Percentiles rank a stretch among this genome's conserved stretches.
Evolutionary conservation across 2,888 invertebrate genomes (phyloP).

Genomic region (Asteroscopus sphinx): DNA sequence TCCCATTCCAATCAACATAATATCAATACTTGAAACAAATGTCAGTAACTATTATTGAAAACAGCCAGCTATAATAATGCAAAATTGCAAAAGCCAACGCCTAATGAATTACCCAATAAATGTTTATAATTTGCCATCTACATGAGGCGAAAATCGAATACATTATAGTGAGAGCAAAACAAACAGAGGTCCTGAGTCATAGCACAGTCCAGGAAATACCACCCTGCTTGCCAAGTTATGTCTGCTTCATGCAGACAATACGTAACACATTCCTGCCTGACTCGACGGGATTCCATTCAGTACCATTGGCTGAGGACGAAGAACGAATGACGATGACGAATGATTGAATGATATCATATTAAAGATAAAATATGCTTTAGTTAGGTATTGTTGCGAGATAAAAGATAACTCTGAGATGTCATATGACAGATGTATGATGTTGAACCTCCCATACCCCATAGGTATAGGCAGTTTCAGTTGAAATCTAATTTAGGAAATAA

Average conservation of each 20-base stretch:
- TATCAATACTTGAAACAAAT: too few species aligned
- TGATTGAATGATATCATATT: constrained; percentile 19
- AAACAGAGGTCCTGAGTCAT: constrained; percentile 67
- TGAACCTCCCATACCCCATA: not conserved
- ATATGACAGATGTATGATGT: too few species aligned
- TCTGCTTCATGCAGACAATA: constrained; percentile 52
- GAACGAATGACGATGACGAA: constrained; percentile 7
- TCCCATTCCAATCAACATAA: too few species aligned
- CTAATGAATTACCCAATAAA: not conserved
- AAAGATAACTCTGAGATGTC: constrained; percentile 22
- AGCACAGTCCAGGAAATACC: constrained; percentile 79
- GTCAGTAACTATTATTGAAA: too few species aligned
- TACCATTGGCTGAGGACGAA: constrained; percentile 8
- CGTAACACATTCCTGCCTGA: constrained; percentile 7
- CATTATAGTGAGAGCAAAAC: constrained; percentile 15
- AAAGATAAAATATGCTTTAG: too few species aligned
- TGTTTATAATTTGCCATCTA: not conserved
- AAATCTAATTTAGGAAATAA: too few species aligned
- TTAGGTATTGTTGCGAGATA: too few species aligned
- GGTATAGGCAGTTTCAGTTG: not conserved
- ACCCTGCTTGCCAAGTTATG: constrained; percentile 68
- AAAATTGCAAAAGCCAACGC: not conserved
- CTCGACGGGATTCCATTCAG: not conserved
- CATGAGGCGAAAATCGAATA: constrained; percentile 25
- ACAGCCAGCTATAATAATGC: too few species aligned